A percentile compares a stretch with the other conserved stretches of the same genome.
phyloP scores from a whole-genome alignment of 2,113 vertebrate species.

The Pungitius pungitius region DNA sequence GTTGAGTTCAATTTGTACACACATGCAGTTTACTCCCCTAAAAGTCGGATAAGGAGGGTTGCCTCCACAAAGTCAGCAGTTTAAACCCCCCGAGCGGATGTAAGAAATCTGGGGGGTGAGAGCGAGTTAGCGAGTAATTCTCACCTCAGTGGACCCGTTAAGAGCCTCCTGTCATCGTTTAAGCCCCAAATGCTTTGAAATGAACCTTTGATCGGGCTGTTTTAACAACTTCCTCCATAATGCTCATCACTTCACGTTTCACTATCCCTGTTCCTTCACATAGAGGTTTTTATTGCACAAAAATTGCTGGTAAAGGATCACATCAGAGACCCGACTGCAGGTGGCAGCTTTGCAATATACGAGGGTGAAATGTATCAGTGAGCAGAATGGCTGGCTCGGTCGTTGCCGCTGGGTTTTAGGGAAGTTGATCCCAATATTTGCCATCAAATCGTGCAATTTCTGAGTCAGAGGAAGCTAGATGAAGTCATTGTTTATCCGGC shows the following conservation, averaged over 20 bases:
- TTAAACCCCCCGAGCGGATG: conserved; percentile 33
- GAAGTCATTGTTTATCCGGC: not conserved
- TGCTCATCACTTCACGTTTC: conserved; percentile 39
- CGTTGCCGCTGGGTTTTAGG: not conserved
- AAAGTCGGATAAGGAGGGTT: conserved; percentile 35
- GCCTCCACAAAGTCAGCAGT: conserved; percentile 45
- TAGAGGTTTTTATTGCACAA: conserved; percentile 3
- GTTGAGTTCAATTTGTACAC: not conserved
- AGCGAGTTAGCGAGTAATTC: conserved; percentile 33
- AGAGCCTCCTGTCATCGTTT: conserved; percentile 54
- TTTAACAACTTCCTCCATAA: conserved; percentile 53
- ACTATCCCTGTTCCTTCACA: conserved; percentile 1
- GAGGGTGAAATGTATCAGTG: not conserved
- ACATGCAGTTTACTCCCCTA: conserved; percentile 30
- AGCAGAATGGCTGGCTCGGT: not conserved
- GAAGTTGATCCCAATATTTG: not conserved
- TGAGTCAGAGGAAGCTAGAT: not conserved
- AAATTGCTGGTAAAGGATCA: not conserved
- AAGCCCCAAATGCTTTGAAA: conserved; percentile 47
- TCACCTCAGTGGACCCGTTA: conserved; percentile 45
- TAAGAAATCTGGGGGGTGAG: conserved; percentile 17
- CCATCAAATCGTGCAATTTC: not conserved
- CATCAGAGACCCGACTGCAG: too few species aligned
- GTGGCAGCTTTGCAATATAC: not conserved
- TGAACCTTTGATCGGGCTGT: conserved; percentile 59